A percentile compares a stretch with the other conserved stretches of the same genome.
phyloP scores from a whole-genome alignment of 37 sponge, comb jelly and placozoan genomes.

The Halisarca cf. caerulea region DNA sequence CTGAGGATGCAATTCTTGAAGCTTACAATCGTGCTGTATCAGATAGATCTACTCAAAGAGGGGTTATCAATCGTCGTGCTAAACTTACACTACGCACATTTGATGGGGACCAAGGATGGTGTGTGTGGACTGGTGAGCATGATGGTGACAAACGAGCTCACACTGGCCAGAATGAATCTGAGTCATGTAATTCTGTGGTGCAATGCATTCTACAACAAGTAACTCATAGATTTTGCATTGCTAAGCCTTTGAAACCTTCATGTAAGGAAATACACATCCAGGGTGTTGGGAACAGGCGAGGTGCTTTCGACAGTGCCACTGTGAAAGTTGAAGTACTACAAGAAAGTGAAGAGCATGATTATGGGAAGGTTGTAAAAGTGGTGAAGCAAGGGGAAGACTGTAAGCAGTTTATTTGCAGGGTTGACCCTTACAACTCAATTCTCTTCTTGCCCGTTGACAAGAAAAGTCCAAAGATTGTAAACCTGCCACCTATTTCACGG shows the following conservation, averaged over 20 bases:
- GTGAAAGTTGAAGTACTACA: slow-evolving; percentile 46
- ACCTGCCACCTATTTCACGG: slow-evolving; percentile 41
- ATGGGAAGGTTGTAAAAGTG: slow-evolving; percentile 26
- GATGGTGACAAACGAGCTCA: neutral
- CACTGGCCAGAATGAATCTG: neutral
- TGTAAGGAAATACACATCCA: slow-evolving; percentile 40
- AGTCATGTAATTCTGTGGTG: neutral
- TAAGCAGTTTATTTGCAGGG: slow-evolving; percentile 42
- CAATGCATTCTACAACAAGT: neutral
- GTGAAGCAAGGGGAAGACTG: neutral
- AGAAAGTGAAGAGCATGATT: neutral
- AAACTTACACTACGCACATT: neutral
- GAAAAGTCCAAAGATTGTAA: slow-evolving; percentile 46
- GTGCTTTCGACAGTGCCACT: slow-evolving; percentile 64
- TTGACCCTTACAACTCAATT: slow-evolving; percentile 38
- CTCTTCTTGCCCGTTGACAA: slow-evolving; percentile 48
- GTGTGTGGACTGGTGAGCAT: slow-evolving; percentile 7
- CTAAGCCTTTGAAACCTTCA: slow-evolving; percentile 58
- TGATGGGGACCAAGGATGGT: slow-evolving; percentile 13
- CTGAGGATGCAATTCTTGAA: neutral
- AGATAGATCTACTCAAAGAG: neutral
- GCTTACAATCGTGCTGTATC: slow-evolving; percentile 1
- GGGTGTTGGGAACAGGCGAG: slow-evolving; percentile 49
- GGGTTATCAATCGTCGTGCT: neutral
- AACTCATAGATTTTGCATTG: slow-evolving; percentile 31